Evolutionary conservation across 2,113 vertebrate genomes (phyloP).

Genomic region (Emydura subglobosa): DNA sequence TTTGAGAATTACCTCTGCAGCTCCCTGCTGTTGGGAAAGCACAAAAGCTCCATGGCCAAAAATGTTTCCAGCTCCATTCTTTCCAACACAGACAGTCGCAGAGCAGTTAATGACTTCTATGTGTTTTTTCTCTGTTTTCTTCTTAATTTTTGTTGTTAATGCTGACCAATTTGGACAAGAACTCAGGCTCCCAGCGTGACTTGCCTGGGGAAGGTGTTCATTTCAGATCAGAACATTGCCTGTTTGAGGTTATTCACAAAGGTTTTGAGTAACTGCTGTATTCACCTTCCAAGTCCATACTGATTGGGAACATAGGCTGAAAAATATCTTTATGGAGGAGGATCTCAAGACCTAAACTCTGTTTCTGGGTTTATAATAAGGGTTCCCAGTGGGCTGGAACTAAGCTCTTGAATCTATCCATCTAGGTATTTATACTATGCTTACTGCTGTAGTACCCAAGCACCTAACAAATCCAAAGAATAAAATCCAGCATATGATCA

Average conservation of each 20-base stretch:
- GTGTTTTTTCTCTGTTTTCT: not conserved
- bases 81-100: not conserved
- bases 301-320: not conserved
- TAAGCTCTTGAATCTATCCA: not conserved
- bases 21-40: not conserved
- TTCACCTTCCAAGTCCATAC: not conserved
- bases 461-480: not conserved
- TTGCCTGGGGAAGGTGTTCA: not conserved
- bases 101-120: not conserved
- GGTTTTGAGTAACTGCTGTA: not conserved
- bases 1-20: not conserved
- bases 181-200: not conserved
- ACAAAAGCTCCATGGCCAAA: not conserved
- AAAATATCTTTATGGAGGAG: not conserved
- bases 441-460: not conserved
- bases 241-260: not conserved
- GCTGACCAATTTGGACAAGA: not conserved
- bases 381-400: accelerated
- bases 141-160: not conserved
- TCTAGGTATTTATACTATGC: not conserved
- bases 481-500: not conserved
- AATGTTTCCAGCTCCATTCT: accelerated
- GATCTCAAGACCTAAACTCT: not conserved
- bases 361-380: not conserved
- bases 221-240: not conserved